Evolutionary conservation across 2,113 vertebrate genomes (phyloP), one percentile per base, ranked within the genome.

Genomic region (Romanogobio albipinnatus): DNA sequence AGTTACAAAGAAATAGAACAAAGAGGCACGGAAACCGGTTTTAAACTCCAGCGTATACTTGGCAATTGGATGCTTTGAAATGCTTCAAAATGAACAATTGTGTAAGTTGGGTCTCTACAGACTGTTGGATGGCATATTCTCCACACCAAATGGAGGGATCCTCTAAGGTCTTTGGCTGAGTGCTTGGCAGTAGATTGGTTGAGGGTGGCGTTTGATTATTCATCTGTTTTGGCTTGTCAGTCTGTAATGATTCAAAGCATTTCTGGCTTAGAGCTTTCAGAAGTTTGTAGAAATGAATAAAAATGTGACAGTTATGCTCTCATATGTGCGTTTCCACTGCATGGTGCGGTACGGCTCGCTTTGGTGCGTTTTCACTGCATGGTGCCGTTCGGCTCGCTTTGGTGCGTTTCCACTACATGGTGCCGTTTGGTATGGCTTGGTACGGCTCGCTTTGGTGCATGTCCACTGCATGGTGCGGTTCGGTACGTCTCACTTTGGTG

Each of bases 81-180:
- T 22, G 53, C 53, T 56, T 56, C 53, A 33, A 73, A 83, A 74
- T 36, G 70, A 58, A 74, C 53, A 83, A 19, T 59, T 45, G n/a
- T 10, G 13, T 29, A 39, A 70, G 49, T n/a, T 68, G 33, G 45
- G 59, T 81, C 79, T 68, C 14, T 26, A 22, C 68, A 61, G 81
- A 83, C 22, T 10, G 13, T 47, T 47, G 36, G 22, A 61, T 45
- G 66, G 51, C 24, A 19, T 59, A 17, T 83, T 61, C 15, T 19
- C 33, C 53, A 61, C 68, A 26, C 36, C 81, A 74, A 83, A 83
- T 74, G 68, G 53, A 29, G 43, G 51, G 73, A 82, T 24, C 68
- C 14, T 24, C 24, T 13, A 45, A 70, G 36, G 26, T 70, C 53
- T 56, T 47, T 17, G 14, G 36, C 45, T 29, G 24, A 61, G 36